These are phyloP conservation scores for Anastatus disparis DNA, from an alignment of 1,140 invertebrate species.

Conservation along the genomic window DNA sequence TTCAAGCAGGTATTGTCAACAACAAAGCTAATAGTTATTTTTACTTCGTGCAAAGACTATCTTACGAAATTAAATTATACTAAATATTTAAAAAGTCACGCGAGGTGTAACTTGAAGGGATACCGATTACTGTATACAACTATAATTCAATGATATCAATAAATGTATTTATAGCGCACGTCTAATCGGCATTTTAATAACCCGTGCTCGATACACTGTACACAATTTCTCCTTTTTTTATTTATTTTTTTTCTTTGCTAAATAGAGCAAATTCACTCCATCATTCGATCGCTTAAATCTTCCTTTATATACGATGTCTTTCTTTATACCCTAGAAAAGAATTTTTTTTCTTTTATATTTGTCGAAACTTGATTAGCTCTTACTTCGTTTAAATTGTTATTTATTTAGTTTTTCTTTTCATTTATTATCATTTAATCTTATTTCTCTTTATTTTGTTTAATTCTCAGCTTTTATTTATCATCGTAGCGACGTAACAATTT, in stretches of 20 bases:
- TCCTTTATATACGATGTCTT: background rate
- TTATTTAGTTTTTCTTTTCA: no score
- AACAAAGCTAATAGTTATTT: no score
- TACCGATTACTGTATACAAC: constrained; percentile 58
- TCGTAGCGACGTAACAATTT: constrained; percentile 61
- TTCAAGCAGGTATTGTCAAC: no score
- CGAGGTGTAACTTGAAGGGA: constrained; percentile 42
- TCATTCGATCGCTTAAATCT: constrained; percentile 2
- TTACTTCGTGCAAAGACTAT: no score
- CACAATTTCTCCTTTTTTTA: no score
- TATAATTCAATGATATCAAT: constrained; percentile 58
- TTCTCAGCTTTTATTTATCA: constrained; percentile 43
- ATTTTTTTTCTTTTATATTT: constrained; percentile 47
- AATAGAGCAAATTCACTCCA: background rate
- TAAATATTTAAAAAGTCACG: constrained; percentile 3
- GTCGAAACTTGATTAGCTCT: constrained; percentile 39
- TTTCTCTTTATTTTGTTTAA: constrained; percentile 39
- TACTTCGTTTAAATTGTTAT: no score
- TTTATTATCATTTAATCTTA: constrained; percentile 31
- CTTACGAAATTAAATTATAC: no score
- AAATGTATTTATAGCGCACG: constrained; percentile 61
- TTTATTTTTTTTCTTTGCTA: constrained; percentile 36
- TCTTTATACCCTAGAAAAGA: constrained; percentile 31
- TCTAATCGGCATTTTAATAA: constrained; percentile 54
- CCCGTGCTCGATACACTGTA: constrained; percentile 57